phyloP scores from a whole-genome alignment of 2,797 vertebrate genomes.

The Geotrypetes seraphini region DNA sequence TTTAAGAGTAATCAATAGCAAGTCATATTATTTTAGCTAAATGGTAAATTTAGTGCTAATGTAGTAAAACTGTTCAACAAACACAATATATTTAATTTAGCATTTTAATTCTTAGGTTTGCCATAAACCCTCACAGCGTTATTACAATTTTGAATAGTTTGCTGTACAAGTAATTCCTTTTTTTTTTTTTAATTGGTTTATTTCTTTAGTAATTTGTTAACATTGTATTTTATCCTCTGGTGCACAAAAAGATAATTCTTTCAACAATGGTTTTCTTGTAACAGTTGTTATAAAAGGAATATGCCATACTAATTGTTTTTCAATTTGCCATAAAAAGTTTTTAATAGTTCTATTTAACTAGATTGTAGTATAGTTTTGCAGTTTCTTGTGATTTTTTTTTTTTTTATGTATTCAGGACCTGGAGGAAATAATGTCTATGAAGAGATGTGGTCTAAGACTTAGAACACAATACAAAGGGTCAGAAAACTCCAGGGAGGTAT shows the following conservation, averaged over 20 bases:
- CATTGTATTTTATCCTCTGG: conserved; percentile 11
- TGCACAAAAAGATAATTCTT: conserved; percentile 6
- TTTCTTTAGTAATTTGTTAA: conserved; percentile 5
- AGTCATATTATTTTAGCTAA: conserved; percentile 3
- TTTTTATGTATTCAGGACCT: no score
- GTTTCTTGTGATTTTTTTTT: no score
- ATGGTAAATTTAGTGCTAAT: not conserved
- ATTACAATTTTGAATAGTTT: not conserved
- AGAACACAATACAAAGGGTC: no score
- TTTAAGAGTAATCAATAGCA: conserved; percentile 39
- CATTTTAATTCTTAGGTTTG: no score
- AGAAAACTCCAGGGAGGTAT: no score
- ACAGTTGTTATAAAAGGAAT: conserved; percentile 5
- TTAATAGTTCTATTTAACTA: no score
- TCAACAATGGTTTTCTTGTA: conserved; percentile 5
- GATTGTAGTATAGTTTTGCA: no score
- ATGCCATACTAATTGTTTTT: conserved; percentile 7
- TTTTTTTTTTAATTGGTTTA: conserved; percentile 13
- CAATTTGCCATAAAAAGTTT: not conserved
- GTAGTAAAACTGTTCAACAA: not conserved
- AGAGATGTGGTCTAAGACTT: no score
- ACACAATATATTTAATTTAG: not conserved
- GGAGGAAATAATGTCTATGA: no score
- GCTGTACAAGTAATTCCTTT: not conserved
- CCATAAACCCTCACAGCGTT: no score